Percentiles rank a stretch among this genome's conserved stretches.
Conservation (phyloP, 2,797 vertebrate species). For the Enteromius trimaculatus region DNA sequence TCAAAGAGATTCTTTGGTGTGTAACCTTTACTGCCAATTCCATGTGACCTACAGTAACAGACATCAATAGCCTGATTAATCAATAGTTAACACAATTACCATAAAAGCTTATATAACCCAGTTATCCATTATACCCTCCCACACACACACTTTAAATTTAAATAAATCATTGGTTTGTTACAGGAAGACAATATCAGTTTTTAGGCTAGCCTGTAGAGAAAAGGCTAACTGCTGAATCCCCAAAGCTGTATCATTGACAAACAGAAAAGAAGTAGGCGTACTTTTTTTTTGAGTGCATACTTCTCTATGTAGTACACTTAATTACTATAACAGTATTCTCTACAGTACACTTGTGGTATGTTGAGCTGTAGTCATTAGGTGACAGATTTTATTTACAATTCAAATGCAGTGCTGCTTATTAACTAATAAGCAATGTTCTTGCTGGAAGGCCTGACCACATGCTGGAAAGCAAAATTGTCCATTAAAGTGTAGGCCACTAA, state of each 20-base stretch:
- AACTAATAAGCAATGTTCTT: not conserved
- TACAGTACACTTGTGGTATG: not conserved
- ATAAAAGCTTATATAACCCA: not conserved
- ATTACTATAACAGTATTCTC: not conserved
- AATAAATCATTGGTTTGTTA: not conserved
- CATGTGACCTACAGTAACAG: slow-evolving; percentile 7
- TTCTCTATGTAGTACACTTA: not conserved
- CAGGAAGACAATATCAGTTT: not conserved
- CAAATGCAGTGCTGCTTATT: slow-evolving; percentile 5
- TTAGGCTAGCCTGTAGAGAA: not conserved
- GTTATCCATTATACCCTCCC: not conserved
- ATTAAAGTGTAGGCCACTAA: no score
- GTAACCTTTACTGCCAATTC: not conserved
- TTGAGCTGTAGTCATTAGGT: slow-evolving; percentile 1
- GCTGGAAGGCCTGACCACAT: not conserved
- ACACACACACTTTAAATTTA: not conserved
- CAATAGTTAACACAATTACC: slow-evolving; percentile 18
- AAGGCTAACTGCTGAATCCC: not conserved
- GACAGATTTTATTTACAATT: slow-evolving; percentile 1
- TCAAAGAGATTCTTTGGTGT: not conserved
- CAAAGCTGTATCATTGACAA: slow-evolving; percentile 1
- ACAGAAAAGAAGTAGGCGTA: not conserved
- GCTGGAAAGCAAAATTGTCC: not conserved
- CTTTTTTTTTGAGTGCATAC: not conserved
- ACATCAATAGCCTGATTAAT: slow-evolving; percentile 23